Evolutionary conservation across 2,113 vertebrate genomes (phyloP).

Genomic region (Philantomba maxwellii): DNA sequence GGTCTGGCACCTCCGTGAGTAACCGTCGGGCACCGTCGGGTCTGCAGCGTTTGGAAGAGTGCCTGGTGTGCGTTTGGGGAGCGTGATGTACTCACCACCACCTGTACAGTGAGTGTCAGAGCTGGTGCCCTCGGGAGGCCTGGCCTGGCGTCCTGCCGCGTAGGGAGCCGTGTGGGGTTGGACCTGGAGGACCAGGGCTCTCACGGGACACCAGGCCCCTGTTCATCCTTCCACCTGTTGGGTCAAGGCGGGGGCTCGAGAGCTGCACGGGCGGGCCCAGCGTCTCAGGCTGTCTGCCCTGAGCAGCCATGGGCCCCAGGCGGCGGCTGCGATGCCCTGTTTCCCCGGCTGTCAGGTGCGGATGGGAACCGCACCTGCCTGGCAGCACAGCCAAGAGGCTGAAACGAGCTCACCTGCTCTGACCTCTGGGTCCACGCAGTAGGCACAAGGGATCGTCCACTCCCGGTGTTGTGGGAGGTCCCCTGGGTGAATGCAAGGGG

Average conservation of each 20-base stretch:
- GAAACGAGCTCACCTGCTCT: accelerated
- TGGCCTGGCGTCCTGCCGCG: accelerated
- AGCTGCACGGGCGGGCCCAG: not conserved
- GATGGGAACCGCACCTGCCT: not conserved
- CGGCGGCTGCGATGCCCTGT: accelerated
- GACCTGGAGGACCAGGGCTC: not conserved
- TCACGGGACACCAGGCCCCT: not conserved
- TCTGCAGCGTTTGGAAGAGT: accelerated
- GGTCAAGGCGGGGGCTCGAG: not conserved
- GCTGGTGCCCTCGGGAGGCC: not conserved
- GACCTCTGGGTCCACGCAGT: accelerated
- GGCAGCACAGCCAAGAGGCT: accelerated
- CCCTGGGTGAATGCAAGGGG: not conserved
- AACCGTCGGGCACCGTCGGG: accelerated
- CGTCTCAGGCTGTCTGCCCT: not conserved
- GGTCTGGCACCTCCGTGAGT: not conserved
- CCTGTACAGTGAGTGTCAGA: accelerated
- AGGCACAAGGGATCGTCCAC: accelerated
- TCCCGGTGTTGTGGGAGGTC: accelerated
- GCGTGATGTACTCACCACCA: not conserved
- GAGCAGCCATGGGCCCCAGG: not conserved
- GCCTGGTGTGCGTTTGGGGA: not conserved
- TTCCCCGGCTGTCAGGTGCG: not conserved
- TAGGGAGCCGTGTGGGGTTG: not conserved
- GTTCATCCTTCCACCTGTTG: accelerated